These are phyloP conservation scores for Choreutis nemorana DNA, from an alignment of 2,888 invertebrate genomes.

Conservation along the genomic window DNA sequence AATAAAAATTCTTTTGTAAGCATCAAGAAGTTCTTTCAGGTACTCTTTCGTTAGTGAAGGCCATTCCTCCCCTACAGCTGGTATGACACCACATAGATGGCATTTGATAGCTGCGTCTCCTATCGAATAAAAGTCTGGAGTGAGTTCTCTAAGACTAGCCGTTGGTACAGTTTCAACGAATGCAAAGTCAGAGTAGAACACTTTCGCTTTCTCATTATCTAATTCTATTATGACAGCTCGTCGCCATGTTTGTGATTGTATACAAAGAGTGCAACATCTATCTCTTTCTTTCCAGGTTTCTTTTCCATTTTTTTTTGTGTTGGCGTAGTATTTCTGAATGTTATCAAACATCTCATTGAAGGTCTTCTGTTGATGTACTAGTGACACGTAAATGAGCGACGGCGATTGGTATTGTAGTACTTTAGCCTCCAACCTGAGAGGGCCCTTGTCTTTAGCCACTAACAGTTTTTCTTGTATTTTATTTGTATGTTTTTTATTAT, in stretches of 20 bases:
- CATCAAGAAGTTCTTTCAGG: slow-evolving; percentile 60
- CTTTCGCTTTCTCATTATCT: slow-evolving; percentile 38
- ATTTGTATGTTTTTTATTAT: too few species aligned
- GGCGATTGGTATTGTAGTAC: slow-evolving; percentile 62
- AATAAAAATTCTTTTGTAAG: slow-evolving; percentile 59
- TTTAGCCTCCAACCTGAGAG: slow-evolving; percentile 53
- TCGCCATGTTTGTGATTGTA: slow-evolving; percentile 68
- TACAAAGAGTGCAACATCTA: slow-evolving; percentile 47
- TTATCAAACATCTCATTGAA: slow-evolving; percentile 52
- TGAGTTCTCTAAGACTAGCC: slow-evolving; percentile 56
- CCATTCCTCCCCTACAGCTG: slow-evolving; percentile 74
- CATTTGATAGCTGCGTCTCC: slow-evolving; percentile 71
- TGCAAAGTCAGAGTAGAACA: slow-evolving; percentile 75
- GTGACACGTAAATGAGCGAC: slow-evolving; percentile 67
- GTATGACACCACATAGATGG: slow-evolving; percentile 72
- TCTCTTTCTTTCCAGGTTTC: slow-evolving; percentile 59
- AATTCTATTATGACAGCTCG: slow-evolving; percentile 61
- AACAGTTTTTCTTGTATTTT: slow-evolving; percentile 23
- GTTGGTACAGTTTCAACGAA: slow-evolving; percentile 50
- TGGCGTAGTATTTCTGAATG: slow-evolving; percentile 62
- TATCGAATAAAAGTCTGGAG: slow-evolving; percentile 49
- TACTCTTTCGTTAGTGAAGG: slow-evolving; percentile 67
- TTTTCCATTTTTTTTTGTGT: slow-evolving; percentile 18
- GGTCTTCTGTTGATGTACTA: slow-evolving; percentile 46
- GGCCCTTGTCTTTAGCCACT: slow-evolving; percentile 51